phyloP scores from a whole-genome alignment of 2,113 vertebrate species.

The Corythornis madagascariensis region DNA sequence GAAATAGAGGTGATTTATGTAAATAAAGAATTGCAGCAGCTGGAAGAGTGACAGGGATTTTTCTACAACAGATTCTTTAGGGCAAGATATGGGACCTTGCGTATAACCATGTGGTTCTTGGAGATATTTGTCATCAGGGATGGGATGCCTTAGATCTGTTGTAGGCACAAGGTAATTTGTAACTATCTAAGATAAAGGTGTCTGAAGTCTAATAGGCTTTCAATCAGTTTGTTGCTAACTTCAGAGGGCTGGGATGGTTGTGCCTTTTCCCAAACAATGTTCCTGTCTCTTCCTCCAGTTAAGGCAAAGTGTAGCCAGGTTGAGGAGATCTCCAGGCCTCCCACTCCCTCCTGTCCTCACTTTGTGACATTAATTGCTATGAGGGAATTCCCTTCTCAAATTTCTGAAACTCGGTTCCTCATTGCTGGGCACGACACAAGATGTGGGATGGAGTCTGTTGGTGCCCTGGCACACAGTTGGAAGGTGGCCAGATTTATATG shows the following conservation, averaged over 20 bases:
- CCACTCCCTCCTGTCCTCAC: background rate
- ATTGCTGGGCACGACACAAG: background rate
- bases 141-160: conserved; percentile 1
- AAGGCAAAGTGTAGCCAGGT: background rate
- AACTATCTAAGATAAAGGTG: background rate
- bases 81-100: background rate
- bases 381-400: background rate
- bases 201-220: background rate
- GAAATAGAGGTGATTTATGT: conserved; percentile 1
- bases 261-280: background rate
- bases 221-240: background rate
- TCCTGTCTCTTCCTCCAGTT: background rate
- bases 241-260: background rate
- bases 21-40: background rate
- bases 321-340: background rate
- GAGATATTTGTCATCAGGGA: background rate
- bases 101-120: background rate
- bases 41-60: background rate
- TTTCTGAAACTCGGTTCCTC: background rate
- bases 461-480: fast-evolving
- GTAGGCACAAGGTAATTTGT: conserved; percentile 12
- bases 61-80: background rate
- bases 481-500: background rate
- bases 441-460: background rate
- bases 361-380: background rate